Percentiles rank a stretch among this genome's conserved stretches.
phyloP scores from a whole-genome alignment of 2,797 vertebrate species.

The Helicolenus hilgendorfi region DNA sequence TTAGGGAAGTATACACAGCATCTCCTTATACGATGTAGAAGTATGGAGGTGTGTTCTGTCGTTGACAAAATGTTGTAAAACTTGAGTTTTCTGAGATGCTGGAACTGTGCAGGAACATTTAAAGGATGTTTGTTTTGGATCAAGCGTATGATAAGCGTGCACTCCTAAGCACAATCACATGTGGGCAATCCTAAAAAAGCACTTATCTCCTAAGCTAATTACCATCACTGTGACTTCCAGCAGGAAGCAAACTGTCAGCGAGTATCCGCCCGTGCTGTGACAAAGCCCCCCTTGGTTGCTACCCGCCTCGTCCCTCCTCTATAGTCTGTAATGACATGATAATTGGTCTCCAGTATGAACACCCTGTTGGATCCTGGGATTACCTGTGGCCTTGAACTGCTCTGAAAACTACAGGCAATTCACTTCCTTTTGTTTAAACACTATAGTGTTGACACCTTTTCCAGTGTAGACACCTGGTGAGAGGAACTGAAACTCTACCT shows the following conservation, averaged over 20 bases:
- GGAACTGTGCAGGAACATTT: neutral
- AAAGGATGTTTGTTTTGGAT: constrained; percentile 29
- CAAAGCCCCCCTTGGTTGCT: constrained; percentile 51
- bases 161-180: constrained; percentile 77
- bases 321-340: constrained; percentile 18
- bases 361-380: neutral
- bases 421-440: neutral
- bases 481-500: constrained; percentile 51
- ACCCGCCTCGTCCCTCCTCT: neutral
- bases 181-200: constrained; percentile 83
- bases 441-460: neutral
- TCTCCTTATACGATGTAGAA: neutral
- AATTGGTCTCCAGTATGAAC: constrained; percentile 7
- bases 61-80: neutral
- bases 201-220: constrained; percentile 90
- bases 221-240: constrained; percentile 72
- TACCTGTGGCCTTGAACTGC: constrained; percentile 1
- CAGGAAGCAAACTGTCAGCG: constrained; percentile 56
- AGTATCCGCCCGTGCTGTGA: constrained; percentile 21
- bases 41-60: neutral
- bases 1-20: neutral
- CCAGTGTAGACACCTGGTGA: constrained; percentile 32
- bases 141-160: constrained; percentile 27
- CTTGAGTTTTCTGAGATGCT: neutral
- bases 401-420: neutral